Percentiles rank a stretch among this genome's conserved stretches.
Conservation (phyloP, 2,113 vertebrate species). For the Phyllostomus discolor region DNA sequence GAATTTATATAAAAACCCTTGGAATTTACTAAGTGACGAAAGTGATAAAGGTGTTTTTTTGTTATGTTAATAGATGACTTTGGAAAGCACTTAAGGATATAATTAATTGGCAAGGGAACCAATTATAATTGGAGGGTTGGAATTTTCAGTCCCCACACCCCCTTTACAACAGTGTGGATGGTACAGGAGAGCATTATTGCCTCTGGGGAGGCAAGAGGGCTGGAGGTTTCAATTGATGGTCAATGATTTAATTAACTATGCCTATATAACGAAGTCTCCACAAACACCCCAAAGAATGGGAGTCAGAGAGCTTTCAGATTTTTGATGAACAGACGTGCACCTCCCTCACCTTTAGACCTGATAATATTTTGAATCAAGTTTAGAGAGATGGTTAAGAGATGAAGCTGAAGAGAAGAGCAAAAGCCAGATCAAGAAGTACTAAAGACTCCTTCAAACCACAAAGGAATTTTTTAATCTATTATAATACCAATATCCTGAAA, state of each 20-base stretch:
- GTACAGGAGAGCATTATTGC: too few relatives aligned
- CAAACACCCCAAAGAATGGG: not conserved
- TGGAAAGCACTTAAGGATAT: not conserved
- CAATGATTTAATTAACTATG: not conserved
- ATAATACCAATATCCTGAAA: not conserved
- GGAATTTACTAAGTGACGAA: not conserved
- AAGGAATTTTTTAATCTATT: not conserved
- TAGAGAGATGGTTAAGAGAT: not conserved
- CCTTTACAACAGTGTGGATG: not conserved
- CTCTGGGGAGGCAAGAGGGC: not conserved
- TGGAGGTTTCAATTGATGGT: not conserved
- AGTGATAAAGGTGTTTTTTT: not conserved
- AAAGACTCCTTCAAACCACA: not conserved
- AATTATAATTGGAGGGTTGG: not conserved
- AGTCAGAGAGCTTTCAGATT: not conserved
- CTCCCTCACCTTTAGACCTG: not conserved
- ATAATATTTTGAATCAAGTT: not conserved
- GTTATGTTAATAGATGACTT: not conserved
- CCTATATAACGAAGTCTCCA: not conserved
- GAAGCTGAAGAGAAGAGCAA: not conserved
- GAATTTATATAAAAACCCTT: not conserved
- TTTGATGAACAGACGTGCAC: not conserved
- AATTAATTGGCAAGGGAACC: not conserved
- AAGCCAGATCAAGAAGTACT: not conserved
- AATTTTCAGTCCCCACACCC: not conserved